Evolutionary conservation across 2,113 vertebrate genomes (phyloP), one percentile per base, ranked within the genome.

Genomic region (Rhizomys pruinosus): DNA sequence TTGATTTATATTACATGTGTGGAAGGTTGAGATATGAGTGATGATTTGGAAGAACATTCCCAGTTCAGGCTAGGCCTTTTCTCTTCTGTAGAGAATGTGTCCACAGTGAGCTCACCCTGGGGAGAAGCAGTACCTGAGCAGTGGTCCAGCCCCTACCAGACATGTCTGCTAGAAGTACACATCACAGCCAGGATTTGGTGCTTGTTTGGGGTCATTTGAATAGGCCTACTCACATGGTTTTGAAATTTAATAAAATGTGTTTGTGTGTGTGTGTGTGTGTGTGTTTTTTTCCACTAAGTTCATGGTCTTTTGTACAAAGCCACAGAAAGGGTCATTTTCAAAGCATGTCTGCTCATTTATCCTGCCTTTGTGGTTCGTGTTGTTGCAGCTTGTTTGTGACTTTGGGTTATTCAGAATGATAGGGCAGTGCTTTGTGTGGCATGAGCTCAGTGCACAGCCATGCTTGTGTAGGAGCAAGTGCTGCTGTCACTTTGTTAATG

Each of bases 381-480:
- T 90, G 8, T 68, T n/a, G 13, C 29, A 25, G 2, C 4, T 76
- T 55, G 39, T 42, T 63, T 72, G 77, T 82, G 32, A 68, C n/a
- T 59, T 74, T 3, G n/a, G 61, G 39, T 17, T 63, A 27, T 25
- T 90, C 6, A 84, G 0, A 52, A 55, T 20, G 32, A 22, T 52
- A 2, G 37, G 19, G 17, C 4, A 57, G 11, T 23, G 79, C 11
- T 69, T 27, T 34, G 8, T 47, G 0, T 37, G 37, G 47, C 23
- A 1, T 29, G 42, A 59, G 79, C 74, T 29, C 16, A 63, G 1
- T 61, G 7, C 0, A 0, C 22, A 29, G 7, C 44, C 37, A 1
- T 7, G 11, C 47, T 52, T 11, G 5, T 7, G 0, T n/a, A 32
- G 59, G 37, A 32, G 22, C 6, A 10, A 6, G 27, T 20, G 22